These are phyloP conservation scores for Batillaria attramentaria DNA, from an alignment of 1,140 invertebrate species.

Conservation along the genomic window DNA sequence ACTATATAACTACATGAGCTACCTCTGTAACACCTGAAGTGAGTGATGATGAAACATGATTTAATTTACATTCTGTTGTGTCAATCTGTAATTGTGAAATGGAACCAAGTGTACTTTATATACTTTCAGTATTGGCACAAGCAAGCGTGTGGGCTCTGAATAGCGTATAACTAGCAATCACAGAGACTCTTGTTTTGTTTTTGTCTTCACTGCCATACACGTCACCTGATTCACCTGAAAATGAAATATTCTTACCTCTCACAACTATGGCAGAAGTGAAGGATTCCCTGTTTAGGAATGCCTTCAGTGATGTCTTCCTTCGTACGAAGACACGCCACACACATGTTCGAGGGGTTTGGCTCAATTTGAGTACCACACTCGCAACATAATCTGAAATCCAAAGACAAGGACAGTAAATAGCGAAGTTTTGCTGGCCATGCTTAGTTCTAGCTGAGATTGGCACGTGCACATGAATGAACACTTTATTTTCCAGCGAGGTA, in stretches of 20 bases:
- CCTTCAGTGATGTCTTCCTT: conserved; percentile 96
- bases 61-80: neutral
- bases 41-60: too few relatives aligned
- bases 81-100: neutral
- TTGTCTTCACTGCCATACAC: neutral
- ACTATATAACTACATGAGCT: too few relatives aligned
- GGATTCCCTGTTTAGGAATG: conserved; percentile 88
- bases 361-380: conserved; percentile 80
- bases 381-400: conserved; percentile 74
- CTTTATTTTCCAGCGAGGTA: too few relatives aligned
- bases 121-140: too few relatives aligned
- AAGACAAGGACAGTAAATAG: conserved; percentile 10
- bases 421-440: too few relatives aligned
- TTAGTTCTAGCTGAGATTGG: too few relatives aligned
- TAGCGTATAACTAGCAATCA: conserved; percentile 27
- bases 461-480: too few relatives aligned
- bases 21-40: too few relatives aligned
- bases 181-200: neutral
- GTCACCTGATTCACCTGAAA: neutral
- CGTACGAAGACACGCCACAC: conserved; percentile 91
- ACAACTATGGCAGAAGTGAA: conserved; percentile 82
- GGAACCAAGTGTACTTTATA: neutral
- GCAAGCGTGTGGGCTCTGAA: conserved; percentile 19
- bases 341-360: conserved; percentile 98
- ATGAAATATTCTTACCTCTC: conserved; percentile 69